Conservation (phyloP, 2,888 invertebrate species). For the Odontomyia ornata region DNA sequence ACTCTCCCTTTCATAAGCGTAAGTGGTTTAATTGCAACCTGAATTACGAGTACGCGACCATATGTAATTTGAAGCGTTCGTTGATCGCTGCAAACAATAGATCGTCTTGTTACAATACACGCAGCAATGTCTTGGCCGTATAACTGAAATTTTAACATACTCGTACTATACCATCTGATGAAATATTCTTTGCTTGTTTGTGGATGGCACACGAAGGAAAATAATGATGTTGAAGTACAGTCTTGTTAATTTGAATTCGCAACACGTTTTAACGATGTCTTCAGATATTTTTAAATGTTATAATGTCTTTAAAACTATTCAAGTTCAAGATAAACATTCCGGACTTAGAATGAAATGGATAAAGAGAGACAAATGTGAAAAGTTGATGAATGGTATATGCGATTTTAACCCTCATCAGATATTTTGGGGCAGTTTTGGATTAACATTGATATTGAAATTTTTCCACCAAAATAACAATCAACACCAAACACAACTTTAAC, state of each 20-base stretch:
- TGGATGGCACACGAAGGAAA: background rate
- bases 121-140: background rate
- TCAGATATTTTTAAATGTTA: background rate
- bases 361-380: background rate
- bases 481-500: too few relatives aligned
- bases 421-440: too few relatives aligned
- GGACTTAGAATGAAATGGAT: background rate
- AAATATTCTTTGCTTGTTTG: background rate
- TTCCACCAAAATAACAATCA: too few relatives aligned
- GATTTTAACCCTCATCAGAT: too few relatives aligned
- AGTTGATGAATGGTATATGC: too few relatives aligned
- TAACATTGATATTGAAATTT: too few relatives aligned
- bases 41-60: too few relatives aligned
- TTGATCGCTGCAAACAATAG: background rate
- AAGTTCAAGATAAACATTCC: constrained; percentile 6
- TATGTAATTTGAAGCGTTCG: too few relatives aligned
- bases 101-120: background rate
- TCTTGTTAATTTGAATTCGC: background rate
- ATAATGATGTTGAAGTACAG: background rate
- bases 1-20: too few relatives aligned
- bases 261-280: background rate
- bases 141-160: background rate
- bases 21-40: too few relatives aligned
- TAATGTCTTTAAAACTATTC: background rate
- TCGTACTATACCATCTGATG: background rate